Evolutionary conservation across 2,797 vertebrate species (phyloP).

Genomic region (Alcedo atthis): DNA sequence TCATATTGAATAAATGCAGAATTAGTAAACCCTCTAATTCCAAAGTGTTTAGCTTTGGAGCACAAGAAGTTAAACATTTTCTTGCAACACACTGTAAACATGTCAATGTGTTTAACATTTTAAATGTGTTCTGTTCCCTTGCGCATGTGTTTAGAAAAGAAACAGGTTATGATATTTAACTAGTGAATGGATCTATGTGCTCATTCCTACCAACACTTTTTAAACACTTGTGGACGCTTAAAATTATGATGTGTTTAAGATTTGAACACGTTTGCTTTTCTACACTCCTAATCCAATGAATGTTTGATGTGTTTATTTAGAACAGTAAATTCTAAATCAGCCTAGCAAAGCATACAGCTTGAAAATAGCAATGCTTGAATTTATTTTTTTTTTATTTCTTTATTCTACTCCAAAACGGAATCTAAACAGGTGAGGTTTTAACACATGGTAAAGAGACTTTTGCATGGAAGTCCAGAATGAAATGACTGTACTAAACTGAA

Average conservation of each 20-base stretch:
- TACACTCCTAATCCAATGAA: constrained; percentile 81
- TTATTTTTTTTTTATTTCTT: constrained; percentile 23
- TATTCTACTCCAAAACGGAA: not conserved
- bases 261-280: constrained; percentile 80
- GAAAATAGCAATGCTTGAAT: constrained; percentile 5
- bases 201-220: constrained; percentile 80
- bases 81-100: constrained; percentile 86
- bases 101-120: constrained; percentile 85
- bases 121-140: constrained; percentile 78
- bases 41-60: constrained; percentile 82
- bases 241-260: constrained; percentile 86
- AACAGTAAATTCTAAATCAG: constrained; percentile 60
- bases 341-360: not conserved
- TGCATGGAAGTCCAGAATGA: not conserved
- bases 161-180: constrained; percentile 84
- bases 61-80: constrained; percentile 82
- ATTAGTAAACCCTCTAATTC: constrained; percentile 81
- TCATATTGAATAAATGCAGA: constrained; percentile 68
- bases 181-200: constrained; percentile 78
- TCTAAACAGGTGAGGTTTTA: not conserved
- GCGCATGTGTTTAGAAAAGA: constrained; percentile 79
- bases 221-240: constrained; percentile 81
- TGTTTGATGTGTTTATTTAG: constrained; percentile 56
- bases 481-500: not conserved
- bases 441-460: not conserved